A percentile compares a stretch with the other conserved stretches of the same genome.
phyloP scores from a whole-genome alignment of 2,888 invertebrate species.

The Seira musarum region DNA sequence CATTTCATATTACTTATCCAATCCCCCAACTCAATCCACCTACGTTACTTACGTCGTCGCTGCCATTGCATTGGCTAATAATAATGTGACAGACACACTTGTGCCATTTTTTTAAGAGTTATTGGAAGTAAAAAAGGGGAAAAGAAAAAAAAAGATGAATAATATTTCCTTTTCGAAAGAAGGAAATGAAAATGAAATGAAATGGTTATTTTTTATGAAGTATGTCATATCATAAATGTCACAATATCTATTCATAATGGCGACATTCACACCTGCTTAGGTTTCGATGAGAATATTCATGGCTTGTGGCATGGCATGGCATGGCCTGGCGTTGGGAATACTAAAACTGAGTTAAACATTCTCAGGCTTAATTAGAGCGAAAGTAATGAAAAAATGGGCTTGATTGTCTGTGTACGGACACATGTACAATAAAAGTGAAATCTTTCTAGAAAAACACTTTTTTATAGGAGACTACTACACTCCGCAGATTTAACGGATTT shows the following conservation, averaged over 20 bases:
- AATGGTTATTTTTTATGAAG: too few species aligned
- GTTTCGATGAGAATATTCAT: too few species aligned
- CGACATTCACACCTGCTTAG: background rate
- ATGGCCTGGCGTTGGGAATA: too few species aligned
- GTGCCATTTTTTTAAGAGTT: too few species aligned
- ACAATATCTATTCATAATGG: slow-evolving; percentile 19
- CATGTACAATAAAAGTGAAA: too few species aligned
- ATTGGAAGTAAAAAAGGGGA: too few species aligned
- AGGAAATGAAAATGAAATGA: background rate
- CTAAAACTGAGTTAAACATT: background rate
- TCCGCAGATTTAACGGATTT: too few species aligned
- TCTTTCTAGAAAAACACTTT: too few species aligned
- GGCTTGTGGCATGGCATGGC: too few species aligned
- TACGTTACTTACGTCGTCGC: background rate
- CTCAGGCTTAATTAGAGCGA: slow-evolving; percentile 15
- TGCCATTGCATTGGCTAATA: slow-evolving; percentile 5
- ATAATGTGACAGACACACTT: slow-evolving; percentile 40
- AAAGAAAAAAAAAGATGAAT: too few species aligned
- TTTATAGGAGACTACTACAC: too few species aligned
- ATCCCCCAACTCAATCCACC: too few species aligned
- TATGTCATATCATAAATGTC: slow-evolving; percentile 31
- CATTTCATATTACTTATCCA: background rate
- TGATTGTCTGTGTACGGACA: background rate
- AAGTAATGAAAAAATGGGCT: slow-evolving; percentile 1
- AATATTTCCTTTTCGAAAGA: background rate